Percentiles rank a stretch among this genome's conserved stretches.
Evolutionary conservation across 1,140 invertebrate genomes (phyloP).

Genomic region (Neuroterus valhalla): DNA sequence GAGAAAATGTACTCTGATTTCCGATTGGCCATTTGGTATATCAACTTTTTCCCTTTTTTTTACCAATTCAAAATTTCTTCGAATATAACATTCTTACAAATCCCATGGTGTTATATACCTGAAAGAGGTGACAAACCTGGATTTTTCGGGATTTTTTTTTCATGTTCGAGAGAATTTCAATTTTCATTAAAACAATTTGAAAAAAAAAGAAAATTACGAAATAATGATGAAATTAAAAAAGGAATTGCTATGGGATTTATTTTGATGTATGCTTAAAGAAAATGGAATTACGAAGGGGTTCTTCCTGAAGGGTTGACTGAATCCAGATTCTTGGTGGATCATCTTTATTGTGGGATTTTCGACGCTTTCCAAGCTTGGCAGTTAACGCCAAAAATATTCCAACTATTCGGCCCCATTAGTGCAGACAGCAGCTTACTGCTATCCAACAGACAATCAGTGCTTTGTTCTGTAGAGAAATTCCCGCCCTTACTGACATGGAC

Average conservation of each 20-base stretch:
- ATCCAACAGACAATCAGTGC: slow-evolving; percentile 59
- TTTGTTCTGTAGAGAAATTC: slow-evolving; percentile 50
- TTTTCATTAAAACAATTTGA: too few relatives aligned
- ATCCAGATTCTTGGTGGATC: slow-evolving; percentile 24
- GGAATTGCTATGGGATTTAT: too few relatives aligned
- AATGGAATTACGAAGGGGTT: slow-evolving; percentile 15
- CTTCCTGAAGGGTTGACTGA: slow-evolving; percentile 12
- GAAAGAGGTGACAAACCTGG: too few relatives aligned
- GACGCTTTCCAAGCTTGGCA: slow-evolving; percentile 34
- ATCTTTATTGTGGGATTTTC: slow-evolving; percentile 28
- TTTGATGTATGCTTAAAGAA: background rate
- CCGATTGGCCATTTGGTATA: background rate
- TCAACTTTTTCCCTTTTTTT: background rate
- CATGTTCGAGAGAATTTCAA: too few relatives aligned
- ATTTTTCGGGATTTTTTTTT: too few relatives aligned
- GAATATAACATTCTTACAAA: too few relatives aligned
- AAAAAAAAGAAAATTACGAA: background rate
- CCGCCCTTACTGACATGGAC: slow-evolving; percentile 14
- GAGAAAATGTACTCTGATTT: background rate
- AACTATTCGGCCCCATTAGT: slow-evolving; percentile 67
- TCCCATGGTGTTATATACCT: too few relatives aligned
- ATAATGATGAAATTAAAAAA: background rate
- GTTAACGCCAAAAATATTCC: slow-evolving; percentile 64
- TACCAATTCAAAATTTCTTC: too few relatives aligned
- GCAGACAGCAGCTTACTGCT: slow-evolving; percentile 41